Conservation (phyloP, 2,888 invertebrate genomes). For the Pseudococcus longispinus region DNA sequence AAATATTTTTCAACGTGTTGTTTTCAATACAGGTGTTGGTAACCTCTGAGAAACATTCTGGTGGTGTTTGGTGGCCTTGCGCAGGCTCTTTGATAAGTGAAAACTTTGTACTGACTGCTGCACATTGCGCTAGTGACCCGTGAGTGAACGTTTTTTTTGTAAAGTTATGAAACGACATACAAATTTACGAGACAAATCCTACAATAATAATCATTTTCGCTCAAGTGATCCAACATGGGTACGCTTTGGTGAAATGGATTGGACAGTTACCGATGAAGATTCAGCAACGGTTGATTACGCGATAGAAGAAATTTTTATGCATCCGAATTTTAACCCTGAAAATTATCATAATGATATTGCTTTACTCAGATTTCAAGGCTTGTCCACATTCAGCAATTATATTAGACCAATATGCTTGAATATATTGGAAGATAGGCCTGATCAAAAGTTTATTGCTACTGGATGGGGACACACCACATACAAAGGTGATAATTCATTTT, state of each 20-base stretch:
- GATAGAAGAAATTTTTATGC: neutral
- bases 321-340: neutral
- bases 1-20: neutral
- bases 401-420: slow-evolving; percentile 26
- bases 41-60: neutral
- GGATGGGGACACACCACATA: neutral
- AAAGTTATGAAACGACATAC: neutral
- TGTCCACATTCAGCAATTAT: neutral
- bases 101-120: neutral
- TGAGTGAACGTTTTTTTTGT: neutral
- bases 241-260: no score
- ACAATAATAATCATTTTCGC: neutral
- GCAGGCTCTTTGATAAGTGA: neutral
- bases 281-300: neutral
- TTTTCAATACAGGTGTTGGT: neutral
- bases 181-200: neutral
- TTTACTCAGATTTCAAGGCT: neutral
- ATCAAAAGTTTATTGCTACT: neutral
- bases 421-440: neutral
- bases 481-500: neutral
- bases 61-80: neutral
- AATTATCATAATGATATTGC: neutral
- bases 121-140: neutral
- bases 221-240: neutral
- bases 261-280: neutral